Percentiles rank a stretch among this genome's conserved stretches.
These are phyloP conservation scores for Athalia cordata DNA, from an alignment of 2,888 invertebrate genomes.

Conservation along the genomic window DNA sequence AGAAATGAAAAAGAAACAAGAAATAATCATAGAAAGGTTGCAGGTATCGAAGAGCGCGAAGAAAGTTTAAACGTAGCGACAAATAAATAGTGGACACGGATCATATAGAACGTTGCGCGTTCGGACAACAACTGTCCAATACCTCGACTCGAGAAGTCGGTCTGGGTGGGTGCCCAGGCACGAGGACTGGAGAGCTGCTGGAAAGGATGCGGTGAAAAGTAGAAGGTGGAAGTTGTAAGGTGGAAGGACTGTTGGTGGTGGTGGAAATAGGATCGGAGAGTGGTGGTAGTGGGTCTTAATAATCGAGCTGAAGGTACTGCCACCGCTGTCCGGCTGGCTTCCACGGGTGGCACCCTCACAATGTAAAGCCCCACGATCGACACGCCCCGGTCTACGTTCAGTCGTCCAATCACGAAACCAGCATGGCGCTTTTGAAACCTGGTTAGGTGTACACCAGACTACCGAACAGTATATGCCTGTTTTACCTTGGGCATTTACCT, in stretches of 20 bases:
- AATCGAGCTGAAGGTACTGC: conserved; percentile 45
- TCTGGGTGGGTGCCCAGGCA: conserved; percentile 29
- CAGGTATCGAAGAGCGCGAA: background rate
- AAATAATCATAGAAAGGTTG: no score
- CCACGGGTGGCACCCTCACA: conserved; percentile 47
- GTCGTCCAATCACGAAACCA: conserved; percentile 64
- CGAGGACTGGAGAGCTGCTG: conserved; percentile 23
- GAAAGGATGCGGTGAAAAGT: conserved; percentile 35
- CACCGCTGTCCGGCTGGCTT: background rate
- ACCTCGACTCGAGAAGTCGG: conserved; percentile 42
- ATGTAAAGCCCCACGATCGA: conserved; percentile 41
- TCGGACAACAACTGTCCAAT: conserved; percentile 36
- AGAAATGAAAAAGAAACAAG: no score
- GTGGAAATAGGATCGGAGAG: conserved; percentile 8
- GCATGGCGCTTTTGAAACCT: conserved; percentile 63
- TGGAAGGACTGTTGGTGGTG: background rate
- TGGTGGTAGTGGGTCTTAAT: conserved; percentile 33
- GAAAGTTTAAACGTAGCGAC: background rate
- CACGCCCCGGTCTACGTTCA: conserved; percentile 59
- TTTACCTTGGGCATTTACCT: no score
- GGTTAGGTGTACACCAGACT: background rate
- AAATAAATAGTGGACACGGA: background rate
- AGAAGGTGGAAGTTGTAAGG: conserved; percentile 13
- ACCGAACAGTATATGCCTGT: background rate
- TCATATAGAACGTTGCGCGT: conserved; percentile 30